phyloP scores from a whole-genome alignment of 1,140 invertebrate species.

The Papilio dardanus region DNA sequence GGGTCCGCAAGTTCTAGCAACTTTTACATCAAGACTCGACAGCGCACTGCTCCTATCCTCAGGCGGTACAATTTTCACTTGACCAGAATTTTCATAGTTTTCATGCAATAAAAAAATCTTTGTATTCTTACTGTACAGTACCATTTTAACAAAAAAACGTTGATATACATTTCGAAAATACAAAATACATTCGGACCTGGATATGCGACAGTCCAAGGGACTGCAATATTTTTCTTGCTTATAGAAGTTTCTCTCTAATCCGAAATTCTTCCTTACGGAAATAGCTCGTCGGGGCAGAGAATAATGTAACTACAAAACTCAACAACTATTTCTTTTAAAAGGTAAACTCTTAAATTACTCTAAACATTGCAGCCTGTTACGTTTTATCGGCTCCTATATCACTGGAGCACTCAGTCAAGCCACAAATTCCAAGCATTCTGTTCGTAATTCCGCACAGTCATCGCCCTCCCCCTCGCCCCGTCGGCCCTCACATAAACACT shows the following conservation, averaged over 20 bases:
- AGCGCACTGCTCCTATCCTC: neutral
- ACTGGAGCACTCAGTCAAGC: conserved; percentile 46
- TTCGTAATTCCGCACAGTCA: conserved; percentile 42
- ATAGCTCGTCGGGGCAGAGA: too few species aligned
- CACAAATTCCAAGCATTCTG: conserved; percentile 47
- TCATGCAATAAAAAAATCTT: neutral
- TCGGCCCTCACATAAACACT: conserved; percentile 60
- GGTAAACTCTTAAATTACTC: conserved; percentile 14
- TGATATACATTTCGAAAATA: too few species aligned
- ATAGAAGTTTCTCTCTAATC: too few species aligned
- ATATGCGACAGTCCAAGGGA: too few species aligned
- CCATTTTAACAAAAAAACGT: too few species aligned
- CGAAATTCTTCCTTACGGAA: too few species aligned
- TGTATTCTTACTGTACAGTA: too few species aligned
- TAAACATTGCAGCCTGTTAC: conserved; percentile 34
- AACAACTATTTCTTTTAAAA: neutral
- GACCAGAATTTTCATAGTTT: conserved; percentile 16
- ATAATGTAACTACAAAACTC: too few species aligned
- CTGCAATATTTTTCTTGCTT: too few species aligned
- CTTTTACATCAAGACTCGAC: conserved; percentile 1
- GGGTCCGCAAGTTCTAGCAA: conserved; percentile 3
- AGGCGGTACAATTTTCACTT: neutral
- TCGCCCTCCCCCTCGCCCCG: neutral
- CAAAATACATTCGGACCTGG: too few species aligned
- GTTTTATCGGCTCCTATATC: conserved; percentile 44